Percentiles rank a stretch among this genome's conserved stretches.
These are phyloP conservation scores for Epinephelus moara DNA, from an alignment of 2,113 vertebrate genomes.

Conservation along the genomic window DNA sequence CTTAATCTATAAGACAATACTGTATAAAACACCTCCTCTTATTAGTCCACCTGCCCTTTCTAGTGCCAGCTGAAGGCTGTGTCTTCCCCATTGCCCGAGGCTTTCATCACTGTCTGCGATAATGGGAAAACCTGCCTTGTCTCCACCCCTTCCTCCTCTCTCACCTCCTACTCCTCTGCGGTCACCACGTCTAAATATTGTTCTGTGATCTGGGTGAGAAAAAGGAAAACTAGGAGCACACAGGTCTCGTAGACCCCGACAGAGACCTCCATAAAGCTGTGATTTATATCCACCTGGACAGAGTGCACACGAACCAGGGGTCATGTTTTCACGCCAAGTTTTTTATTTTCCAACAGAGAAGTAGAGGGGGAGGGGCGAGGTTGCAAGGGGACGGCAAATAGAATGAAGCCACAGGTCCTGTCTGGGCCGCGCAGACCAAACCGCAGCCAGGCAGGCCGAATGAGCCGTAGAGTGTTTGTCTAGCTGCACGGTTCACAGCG, in stretches of 20 bases:
- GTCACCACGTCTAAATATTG: slow-evolving; percentile 84
- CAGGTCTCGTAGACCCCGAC: slow-evolving; percentile 70
- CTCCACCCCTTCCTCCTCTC: slow-evolving; percentile 20
- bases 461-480: slow-evolving; percentile 80
- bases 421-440: slow-evolving; percentile 70
- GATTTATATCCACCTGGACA: slow-evolving; percentile 83
- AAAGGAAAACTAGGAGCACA: slow-evolving; percentile 70
- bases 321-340: slow-evolving; percentile 66
- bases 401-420: slow-evolving; percentile 72
- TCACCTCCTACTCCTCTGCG: slow-evolving; percentile 38
- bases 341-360: slow-evolving; percentile 68
- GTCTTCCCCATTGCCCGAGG: slow-evolving; percentile 28
- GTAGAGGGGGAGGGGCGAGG: slow-evolving; percentile 19
- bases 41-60: slow-evolving; percentile 14
- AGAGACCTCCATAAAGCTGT: slow-evolving; percentile 80
- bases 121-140: slow-evolving; percentile 83
- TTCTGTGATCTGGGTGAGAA: slow-evolving; percentile 83
- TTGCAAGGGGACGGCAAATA: slow-evolving; percentile 73
- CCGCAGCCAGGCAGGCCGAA: slow-evolving; percentile 71
- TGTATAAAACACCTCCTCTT: neutral
- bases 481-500: slow-evolving; percentile 78
- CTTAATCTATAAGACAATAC: neutral
- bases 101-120: slow-evolving; percentile 71
- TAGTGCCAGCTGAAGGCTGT: neutral
- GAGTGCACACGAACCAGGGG: slow-evolving; percentile 67